Percentiles rank a stretch among this genome's conserved stretches.
Evolutionary conservation across 2,113 vertebrate species (phyloP).

Genomic region (Alethe castanea): DNA sequence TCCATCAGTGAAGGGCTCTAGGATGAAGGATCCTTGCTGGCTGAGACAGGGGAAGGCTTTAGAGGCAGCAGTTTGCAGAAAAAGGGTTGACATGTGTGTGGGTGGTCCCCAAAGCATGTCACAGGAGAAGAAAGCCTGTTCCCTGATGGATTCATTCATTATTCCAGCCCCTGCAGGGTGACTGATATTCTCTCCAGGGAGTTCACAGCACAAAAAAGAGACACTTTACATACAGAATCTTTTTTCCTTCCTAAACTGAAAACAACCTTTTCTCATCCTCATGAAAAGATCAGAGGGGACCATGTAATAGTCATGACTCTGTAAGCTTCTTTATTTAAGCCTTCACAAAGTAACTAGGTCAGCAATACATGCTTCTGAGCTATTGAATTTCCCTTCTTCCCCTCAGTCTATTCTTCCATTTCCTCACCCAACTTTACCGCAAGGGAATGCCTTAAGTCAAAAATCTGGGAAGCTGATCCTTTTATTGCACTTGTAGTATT

Average conservation of each 20-base stretch:
- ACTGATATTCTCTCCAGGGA: conserved; percentile 47
- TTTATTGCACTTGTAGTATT: conserved; percentile 33
- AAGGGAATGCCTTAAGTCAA: conserved; percentile 42
- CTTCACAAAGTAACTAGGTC: conserved; percentile 43
- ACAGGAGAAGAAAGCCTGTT: conserved; percentile 49
- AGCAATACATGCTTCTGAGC: background rate
- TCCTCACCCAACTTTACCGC: conserved; percentile 29
- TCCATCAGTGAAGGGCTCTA: background rate
- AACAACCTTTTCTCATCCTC: conserved; percentile 51
- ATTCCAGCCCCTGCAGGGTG: conserved; percentile 53
- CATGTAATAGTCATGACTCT: conserved; percentile 57
- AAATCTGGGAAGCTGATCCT: conserved; percentile 44
- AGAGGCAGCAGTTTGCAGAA: background rate
- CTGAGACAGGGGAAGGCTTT: background rate
- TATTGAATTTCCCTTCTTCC: conserved; percentile 26
- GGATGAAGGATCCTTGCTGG: background rate
- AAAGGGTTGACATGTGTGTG: background rate
- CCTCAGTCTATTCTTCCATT: conserved; percentile 25
- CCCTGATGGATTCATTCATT: conserved; percentile 49
- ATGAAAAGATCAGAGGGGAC: conserved; percentile 55
- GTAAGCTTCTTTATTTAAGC: conserved; percentile 50
- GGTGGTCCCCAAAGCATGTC: conserved; percentile 31
- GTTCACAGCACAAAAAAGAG: conserved; percentile 28
- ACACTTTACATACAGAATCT: conserved; percentile 34
- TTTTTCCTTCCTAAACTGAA: conserved; percentile 22